These are phyloP conservation scores for Myotis davidii DNA, from an alignment of 2,113 vertebrate species.

Conservation along the genomic window DNA sequence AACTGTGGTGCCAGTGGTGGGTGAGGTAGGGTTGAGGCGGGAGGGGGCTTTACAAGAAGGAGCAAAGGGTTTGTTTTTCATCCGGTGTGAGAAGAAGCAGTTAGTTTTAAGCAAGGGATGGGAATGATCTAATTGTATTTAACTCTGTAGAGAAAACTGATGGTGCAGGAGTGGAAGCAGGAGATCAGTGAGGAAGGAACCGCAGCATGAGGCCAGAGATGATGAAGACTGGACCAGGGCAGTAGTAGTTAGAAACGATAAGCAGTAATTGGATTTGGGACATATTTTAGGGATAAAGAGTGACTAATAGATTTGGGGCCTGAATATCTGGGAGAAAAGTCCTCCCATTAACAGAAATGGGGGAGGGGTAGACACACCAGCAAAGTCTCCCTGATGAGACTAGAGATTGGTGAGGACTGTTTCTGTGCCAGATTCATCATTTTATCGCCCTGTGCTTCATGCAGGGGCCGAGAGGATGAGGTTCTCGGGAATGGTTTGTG, in stretches of 20 bases:
- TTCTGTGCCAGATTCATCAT: not conserved
- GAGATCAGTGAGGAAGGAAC: not conserved
- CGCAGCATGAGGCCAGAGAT: not conserved
- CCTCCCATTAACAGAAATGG: fast-evolving
- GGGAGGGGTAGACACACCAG: fast-evolving
- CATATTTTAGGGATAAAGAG: not conserved
- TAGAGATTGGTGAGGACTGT: not conserved
- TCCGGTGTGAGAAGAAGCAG: not conserved
- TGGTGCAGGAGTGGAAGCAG: not conserved
- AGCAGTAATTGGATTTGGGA: not conserved
- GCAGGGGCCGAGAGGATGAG: not conserved
- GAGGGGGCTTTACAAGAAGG: not conserved
- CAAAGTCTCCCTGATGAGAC: not conserved
- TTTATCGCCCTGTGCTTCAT: not conserved
- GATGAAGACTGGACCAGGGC: not conserved
- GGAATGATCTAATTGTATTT: not conserved
- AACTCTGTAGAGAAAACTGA: not conserved
- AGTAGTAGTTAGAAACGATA: not conserved
- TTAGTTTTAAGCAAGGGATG: not conserved
- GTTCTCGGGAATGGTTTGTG: not conserved
- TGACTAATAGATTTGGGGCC: not conserved
- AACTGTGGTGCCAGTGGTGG: not conserved
- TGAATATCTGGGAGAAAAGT: not conserved
- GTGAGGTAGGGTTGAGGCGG: not conserved
- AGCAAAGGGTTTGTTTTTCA: not conserved